Percentiles rank a stretch among this genome's conserved stretches.
Conservation (phyloP, 2,888 invertebrate genomes). For the Belgica antarctica region DNA sequence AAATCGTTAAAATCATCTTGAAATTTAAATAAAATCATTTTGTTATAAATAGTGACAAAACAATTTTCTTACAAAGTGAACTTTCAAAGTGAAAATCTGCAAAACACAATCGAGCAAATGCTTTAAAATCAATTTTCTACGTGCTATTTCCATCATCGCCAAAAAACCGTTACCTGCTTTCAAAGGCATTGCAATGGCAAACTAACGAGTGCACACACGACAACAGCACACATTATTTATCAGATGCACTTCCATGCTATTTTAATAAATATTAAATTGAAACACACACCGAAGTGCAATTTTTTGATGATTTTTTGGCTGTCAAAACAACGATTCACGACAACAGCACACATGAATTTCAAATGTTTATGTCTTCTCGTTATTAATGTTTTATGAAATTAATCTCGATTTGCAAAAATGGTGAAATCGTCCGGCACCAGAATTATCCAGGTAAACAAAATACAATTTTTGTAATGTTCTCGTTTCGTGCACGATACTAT, state of each 20-base stretch:
- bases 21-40: too few species aligned
- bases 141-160: too few species aligned
- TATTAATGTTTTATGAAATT: slow-evolving; percentile 5
- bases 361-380: not conserved
- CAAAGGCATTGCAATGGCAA: too few species aligned
- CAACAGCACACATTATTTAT: too few species aligned
- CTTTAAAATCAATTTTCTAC: too few species aligned
- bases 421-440: slow-evolving; percentile 15
- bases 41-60: too few species aligned
- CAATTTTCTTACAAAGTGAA: too few species aligned
- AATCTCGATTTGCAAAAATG: slow-evolving; percentile 10
- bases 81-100: too few species aligned
- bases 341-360: not conserved
- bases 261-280: slow-evolving; percentile 11
- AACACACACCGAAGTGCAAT: not conserved
- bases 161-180: too few species aligned
- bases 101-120: too few species aligned
- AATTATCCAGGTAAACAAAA: not conserved
- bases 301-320: slow-evolving; percentile 6
- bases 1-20: too few species aligned
- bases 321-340: not conserved
- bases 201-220: too few species aligned
- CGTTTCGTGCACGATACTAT: not conserved
- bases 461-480: not conserved
- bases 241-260: not conserved